Base-by-base conservation (phyloP, 2,113 vertebrate species). In the Prochilodus magdalenae region DNA sequence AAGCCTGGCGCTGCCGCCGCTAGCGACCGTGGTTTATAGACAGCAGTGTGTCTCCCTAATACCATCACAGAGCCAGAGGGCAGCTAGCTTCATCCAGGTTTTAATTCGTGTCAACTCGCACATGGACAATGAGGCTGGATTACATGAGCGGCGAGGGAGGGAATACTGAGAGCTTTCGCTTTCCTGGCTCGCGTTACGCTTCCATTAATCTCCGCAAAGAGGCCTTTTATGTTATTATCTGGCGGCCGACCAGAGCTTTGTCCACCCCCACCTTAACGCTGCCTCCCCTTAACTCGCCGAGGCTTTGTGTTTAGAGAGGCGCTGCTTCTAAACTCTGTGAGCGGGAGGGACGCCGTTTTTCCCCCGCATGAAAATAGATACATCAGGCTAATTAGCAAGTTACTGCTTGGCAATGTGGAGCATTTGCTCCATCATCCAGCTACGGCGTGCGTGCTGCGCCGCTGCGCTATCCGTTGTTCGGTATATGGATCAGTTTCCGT, bases 151-250 rank as follows among this genome's bases (percentile, higher is more conserved):
- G 1, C 1, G 49, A 10, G 40, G 40, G 40, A 44, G 49, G 49
- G 49, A 11, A 16, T 16, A 16, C 15, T 57, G 53, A n/a, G 53
- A 22, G 18, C 53, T 57, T 1, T 76, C 83, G 76, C 15, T 72
- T 47, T 65, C 40, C 47, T 73, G 1, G 18, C 57, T n/a, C 69
- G 8, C 66, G 49, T 57, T 55, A 65, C 8, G 73, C 73, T 79
- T 53, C 81, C 71, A 87, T 51, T 87, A 80, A 88, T 83, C 36
- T 84, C 8, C 75, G 29, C 13, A 71, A 77, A 77, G 55, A 87
- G 57, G 36, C 14, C 26, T 79, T 82, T 84, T 84, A 77, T 62
- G 57, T 13, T 80, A 57, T 87, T 87, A 77, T 84, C 60, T 83
- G 53, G 49, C 12, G 27, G 66, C 75, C 55, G 82, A 30, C 13